Conservation (phyloP, 2,888 invertebrate species). For the Pristionchus mayeri region DNA sequence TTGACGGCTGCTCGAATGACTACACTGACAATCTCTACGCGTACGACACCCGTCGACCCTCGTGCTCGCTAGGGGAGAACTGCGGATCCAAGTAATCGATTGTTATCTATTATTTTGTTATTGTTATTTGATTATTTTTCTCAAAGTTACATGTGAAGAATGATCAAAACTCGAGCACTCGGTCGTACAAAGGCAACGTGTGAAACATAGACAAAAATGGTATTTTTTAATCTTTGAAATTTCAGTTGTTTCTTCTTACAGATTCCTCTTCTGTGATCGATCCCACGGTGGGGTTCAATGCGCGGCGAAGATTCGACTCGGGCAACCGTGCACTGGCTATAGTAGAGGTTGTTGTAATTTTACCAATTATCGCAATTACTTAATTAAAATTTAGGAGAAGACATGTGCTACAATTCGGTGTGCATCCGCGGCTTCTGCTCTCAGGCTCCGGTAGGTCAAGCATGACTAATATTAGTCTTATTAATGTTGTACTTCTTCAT, state of each 20-base stretch:
- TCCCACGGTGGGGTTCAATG: background rate
- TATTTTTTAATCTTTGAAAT: background rate
- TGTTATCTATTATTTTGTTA: background rate
- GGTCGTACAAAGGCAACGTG: no score
- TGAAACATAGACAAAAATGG: no score
- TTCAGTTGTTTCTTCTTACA: background rate
- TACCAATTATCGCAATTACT: background rate
- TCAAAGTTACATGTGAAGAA: no score
- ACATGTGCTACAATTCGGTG: conserved; percentile 10
- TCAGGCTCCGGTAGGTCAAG: background rate
- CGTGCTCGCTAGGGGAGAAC: conserved; percentile 24
- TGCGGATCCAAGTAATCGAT: conserved; percentile 24
- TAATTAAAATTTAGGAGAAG: background rate
- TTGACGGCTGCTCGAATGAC: conserved; percentile 50
- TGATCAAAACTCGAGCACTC: no score
- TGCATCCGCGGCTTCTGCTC: background rate
- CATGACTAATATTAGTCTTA: no score
- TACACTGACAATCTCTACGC: conserved; percentile 51
- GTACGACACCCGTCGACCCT: conserved; percentile 42
- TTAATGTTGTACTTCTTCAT: no score
- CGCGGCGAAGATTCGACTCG: conserved; percentile 27
- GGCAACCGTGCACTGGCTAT: background rate
- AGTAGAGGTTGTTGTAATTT: background rate
- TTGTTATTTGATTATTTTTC: no score
- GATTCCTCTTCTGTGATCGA: conserved; percentile 45